A percentile compares a stretch with the other conserved stretches of the same genome.
These are phyloP conservation scores for Microctenopoma stevenorrisi DNA, from an alignment of 2,797 vertebrate genomes.

Conservation along the genomic window DNA sequence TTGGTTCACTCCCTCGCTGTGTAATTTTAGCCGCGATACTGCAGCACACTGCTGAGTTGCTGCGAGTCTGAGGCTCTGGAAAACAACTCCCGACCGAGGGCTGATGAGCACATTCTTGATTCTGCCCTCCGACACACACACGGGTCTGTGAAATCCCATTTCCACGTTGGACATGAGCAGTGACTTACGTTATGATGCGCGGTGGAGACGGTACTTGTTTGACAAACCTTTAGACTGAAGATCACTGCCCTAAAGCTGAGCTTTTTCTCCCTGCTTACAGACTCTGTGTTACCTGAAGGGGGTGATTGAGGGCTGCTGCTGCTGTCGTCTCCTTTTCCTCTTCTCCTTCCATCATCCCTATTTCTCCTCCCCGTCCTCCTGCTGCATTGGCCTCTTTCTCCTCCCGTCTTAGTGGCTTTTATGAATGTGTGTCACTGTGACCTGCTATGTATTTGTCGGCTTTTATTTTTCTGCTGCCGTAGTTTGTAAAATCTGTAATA, in stretches of 20 bases:
- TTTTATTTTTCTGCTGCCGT: slow-evolving; percentile 1
- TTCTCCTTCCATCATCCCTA: slow-evolving; percentile 53
- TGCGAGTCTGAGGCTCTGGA: not conserved
- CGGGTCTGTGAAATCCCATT: not conserved
- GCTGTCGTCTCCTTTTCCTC: slow-evolving; percentile 52
- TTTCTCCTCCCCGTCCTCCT: slow-evolving; percentile 52
- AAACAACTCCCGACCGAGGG: slow-evolving; percentile 53
- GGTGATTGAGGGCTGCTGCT: slow-evolving; percentile 63
- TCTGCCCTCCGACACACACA: slow-evolving; percentile 34
- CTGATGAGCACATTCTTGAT: slow-evolving; percentile 18
- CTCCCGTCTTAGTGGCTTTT: slow-evolving; percentile 49
- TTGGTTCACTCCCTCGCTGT: slow-evolving; percentile 23
- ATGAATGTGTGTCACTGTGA: slow-evolving; percentile 26
- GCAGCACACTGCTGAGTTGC: slow-evolving; percentile 44
- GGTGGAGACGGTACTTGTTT: not conserved
- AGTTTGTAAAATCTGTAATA: slow-evolving; percentile 4
- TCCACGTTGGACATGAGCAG: not conserved
- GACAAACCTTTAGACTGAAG: not conserved
- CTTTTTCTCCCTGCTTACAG: slow-evolving; percentile 75
- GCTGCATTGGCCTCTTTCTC: slow-evolving; percentile 53
- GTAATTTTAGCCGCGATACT: slow-evolving; percentile 12
- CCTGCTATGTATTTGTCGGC: slow-evolving; percentile 27
- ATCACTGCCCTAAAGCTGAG: slow-evolving; percentile 34
- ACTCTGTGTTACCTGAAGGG: slow-evolving; percentile 68
- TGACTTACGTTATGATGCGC: not conserved